Evolutionary conservation across 2,888 invertebrate genomes (phyloP).

Genomic region (Drosophila ustulata): DNA sequence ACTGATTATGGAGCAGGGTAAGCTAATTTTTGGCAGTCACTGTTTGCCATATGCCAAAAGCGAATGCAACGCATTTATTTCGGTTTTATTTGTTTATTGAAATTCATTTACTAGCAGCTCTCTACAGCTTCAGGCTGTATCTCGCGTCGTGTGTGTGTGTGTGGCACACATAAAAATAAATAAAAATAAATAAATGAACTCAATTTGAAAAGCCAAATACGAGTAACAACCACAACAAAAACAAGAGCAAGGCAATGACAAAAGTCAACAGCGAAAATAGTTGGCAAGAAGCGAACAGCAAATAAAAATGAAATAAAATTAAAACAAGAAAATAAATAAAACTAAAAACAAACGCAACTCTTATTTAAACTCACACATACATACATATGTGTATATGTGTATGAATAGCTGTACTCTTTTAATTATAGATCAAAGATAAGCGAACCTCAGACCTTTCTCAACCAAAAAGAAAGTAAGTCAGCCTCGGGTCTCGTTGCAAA

Average conservation of each 20-base stretch:
- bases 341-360: conserved; percentile 31
- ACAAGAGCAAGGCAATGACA: conserved; percentile 46
- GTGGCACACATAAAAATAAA: conserved; percentile 53
- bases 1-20: not conserved
- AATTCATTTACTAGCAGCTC: conserved; percentile 60
- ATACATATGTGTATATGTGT: not conserved
- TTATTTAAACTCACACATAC: conserved; percentile 26
- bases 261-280: conserved; percentile 56
- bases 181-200: conserved; percentile 70
- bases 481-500: not conserved
- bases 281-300: conserved; percentile 25
- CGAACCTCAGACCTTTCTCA: conserved; percentile 67
- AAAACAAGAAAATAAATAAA: conserved; percentile 1
- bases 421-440: conserved; percentile 21
- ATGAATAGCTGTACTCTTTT: conserved; percentile 6
- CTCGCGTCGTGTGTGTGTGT: conserved; percentile 15
- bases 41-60: conserved; percentile 8
- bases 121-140: conserved; percentile 2
- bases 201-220: conserved; percentile 52
- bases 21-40: conserved; percentile 31
- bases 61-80: conserved; percentile 21
- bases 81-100: conserved; percentile 42
- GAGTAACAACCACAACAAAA: conserved; percentile 43
- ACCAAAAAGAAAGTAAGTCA: conserved; percentile 71
- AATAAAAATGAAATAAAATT: conserved; percentile 26